A percentile compares a stretch with the other conserved stretches of the same genome.
Conservation (phyloP, 2,113 vertebrate species). For the Arizona elegans region DNA sequence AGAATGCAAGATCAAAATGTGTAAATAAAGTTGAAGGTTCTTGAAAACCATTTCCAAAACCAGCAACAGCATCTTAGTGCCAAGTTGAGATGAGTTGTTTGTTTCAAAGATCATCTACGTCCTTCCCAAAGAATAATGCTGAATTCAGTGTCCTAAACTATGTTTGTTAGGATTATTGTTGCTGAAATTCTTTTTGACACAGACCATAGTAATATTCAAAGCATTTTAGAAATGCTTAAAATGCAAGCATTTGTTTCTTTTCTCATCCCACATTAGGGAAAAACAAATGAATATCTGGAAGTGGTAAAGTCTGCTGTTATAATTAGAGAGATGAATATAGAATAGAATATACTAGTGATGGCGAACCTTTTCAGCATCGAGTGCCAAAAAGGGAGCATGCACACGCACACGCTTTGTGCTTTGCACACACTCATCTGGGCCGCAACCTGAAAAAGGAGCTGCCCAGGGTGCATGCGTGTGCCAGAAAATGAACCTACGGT, state of each 20-base stretch:
- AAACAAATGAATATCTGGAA: neutral
- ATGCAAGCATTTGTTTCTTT: neutral
- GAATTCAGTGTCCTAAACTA: fast-evolving
- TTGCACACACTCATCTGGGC: too few species aligned
- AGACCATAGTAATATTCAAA: neutral
- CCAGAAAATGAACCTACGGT: too few species aligned
- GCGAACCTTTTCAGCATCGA: too few species aligned
- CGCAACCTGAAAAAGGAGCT: too few species aligned
- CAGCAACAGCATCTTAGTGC: constrained; percentile 40
- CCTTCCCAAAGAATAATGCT: constrained; percentile 7
- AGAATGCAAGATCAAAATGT: constrained; percentile 75
- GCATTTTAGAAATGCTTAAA: neutral
- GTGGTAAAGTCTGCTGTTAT: neutral
- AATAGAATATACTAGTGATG: neutral
- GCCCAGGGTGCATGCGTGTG: too few species aligned
- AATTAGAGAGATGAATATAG: neutral
- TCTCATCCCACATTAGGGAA: neutral
- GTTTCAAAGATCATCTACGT: constrained; percentile 55
- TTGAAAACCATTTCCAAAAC: constrained; percentile 48
- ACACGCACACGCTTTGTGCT: too few species aligned
- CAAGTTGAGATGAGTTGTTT: constrained; percentile 51
- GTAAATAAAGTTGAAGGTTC: constrained; percentile 71
- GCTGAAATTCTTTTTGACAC: neutral
- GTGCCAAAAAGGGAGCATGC: too few species aligned
- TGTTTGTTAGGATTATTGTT: constrained; percentile 1